Conservation (phyloP, 2,888 invertebrate genomes). For the Drosophila robusta region DNA sequence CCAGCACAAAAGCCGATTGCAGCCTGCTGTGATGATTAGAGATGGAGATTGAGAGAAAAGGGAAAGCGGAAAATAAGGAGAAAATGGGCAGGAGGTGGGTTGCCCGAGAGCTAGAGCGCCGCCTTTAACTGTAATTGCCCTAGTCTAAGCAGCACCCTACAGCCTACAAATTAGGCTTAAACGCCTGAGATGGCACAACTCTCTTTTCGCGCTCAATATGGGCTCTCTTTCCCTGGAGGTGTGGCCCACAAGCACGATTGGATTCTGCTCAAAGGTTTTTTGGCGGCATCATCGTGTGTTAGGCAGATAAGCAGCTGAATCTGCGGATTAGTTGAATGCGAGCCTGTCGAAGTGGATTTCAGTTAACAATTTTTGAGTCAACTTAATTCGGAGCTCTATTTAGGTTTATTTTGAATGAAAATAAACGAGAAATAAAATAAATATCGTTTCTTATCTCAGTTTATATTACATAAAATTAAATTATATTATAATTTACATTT, state of each 20-base stretch:
- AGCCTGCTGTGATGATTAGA: conserved; percentile 74
- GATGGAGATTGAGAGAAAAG: conserved; percentile 26
- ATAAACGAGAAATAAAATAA: no score
- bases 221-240: background rate
- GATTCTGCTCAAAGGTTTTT: conserved; percentile 9
- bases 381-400: background rate
- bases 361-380: background rate
- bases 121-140: conserved; percentile 77
- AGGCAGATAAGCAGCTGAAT: conserved; percentile 29
- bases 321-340: conserved; percentile 29
- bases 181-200: conserved; percentile 30
- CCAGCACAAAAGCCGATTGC: conserved; percentile 76
- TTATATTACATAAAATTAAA: no score
- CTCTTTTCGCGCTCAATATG: conserved; percentile 1
- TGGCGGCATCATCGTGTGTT: conserved; percentile 1
- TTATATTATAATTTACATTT: no score
- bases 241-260: conserved; percentile 17
- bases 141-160: conserved; percentile 20
- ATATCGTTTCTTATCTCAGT: no score
- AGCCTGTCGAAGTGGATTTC: conserved; percentile 21
- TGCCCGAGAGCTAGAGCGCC: conserved; percentile 26
- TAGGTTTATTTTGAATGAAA: no score
- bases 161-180: conserved; percentile 73
- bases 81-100: background rate
- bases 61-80: background rate